Percentiles rank a stretch among this genome's conserved stretches.
Evolutionary conservation across 2,888 invertebrate species (phyloP).

Genomic region (Oegoconia quadripuncta): DNA sequence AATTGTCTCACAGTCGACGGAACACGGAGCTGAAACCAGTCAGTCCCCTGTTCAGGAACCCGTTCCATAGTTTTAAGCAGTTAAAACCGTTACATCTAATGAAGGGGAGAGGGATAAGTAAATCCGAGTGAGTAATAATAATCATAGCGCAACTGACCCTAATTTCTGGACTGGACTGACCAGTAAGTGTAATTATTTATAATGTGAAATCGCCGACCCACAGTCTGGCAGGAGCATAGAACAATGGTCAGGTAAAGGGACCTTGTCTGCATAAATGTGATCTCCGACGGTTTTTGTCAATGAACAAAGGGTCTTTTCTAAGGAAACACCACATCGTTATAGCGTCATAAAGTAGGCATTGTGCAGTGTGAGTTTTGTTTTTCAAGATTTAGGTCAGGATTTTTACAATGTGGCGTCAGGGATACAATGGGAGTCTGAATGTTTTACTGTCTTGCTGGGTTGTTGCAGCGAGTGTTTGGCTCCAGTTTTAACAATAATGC

Average conservation of each 20-base stretch:
- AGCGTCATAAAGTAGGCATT: slow-evolving; percentile 74
- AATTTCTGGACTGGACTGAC: slow-evolving; percentile 57
- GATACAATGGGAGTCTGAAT: slow-evolving; percentile 53
- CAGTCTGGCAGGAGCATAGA: slow-evolving; percentile 69
- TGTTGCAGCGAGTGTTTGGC: slow-evolving; percentile 25
- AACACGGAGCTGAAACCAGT: slow-evolving; percentile 63
- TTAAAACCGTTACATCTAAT: slow-evolving; percentile 78
- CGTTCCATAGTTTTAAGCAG: slow-evolving; percentile 77
- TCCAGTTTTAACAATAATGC: too few species aligned
- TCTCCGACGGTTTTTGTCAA: slow-evolving; percentile 73
- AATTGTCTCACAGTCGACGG: slow-evolving; percentile 70
- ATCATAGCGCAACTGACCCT: slow-evolving; percentile 70
- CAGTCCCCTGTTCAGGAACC: slow-evolving; percentile 64
- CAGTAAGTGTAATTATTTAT: slow-evolving; percentile 74
- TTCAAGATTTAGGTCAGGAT: slow-evolving; percentile 73
- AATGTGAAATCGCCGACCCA: slow-evolving; percentile 65
- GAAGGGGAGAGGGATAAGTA: slow-evolving; percentile 73
- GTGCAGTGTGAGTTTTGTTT: slow-evolving; percentile 71
- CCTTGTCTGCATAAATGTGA: slow-evolving; percentile 69
- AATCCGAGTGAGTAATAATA: slow-evolving; percentile 65
- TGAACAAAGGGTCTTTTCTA: slow-evolving; percentile 75
- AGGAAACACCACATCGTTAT: slow-evolving; percentile 78
- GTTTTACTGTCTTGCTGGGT: slow-evolving; percentile 47
- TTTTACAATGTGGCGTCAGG: slow-evolving; percentile 73
- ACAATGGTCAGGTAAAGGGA: slow-evolving; percentile 72